phyloP scores from a whole-genome alignment of 2,113 vertebrate genomes.

The Bubo bubo region DNA sequence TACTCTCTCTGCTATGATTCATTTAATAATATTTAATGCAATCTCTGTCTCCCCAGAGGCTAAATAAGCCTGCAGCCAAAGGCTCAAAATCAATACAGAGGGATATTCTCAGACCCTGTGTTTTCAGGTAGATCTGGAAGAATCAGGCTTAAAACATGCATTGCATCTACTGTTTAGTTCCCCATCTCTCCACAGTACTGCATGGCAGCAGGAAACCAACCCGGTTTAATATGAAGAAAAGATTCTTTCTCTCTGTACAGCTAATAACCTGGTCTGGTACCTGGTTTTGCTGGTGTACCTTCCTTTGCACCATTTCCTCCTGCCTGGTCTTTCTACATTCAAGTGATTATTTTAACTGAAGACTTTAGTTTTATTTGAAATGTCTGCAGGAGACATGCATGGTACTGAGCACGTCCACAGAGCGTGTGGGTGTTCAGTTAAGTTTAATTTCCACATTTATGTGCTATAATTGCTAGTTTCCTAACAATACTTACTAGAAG shows the following conservation, averaged over 20 bases:
- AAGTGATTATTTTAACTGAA: not conserved
- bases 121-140: not conserved
- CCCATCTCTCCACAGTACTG: not conserved
- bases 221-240: not conserved
- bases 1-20: not conserved
- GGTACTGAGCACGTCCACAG: not conserved
- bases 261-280: not conserved
- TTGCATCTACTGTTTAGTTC: not conserved
- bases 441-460: not conserved
- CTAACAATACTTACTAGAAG: not conserved
- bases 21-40: conserved; percentile 18
- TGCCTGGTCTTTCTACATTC: not conserved
- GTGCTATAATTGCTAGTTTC: not conserved
- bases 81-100: not conserved
- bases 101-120: not conserved
- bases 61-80: not conserved
- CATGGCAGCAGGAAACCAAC: not conserved
- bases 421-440: not conserved
- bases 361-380: not conserved
- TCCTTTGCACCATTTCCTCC: not conserved
- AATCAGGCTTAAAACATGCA: not conserved
- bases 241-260: not conserved
- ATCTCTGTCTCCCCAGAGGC: not conserved
- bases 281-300: not conserved
- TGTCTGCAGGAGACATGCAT: fast-evolving